Conservation (phyloP, 2,888 invertebrate species). For the Tenodera sinensis region DNA sequence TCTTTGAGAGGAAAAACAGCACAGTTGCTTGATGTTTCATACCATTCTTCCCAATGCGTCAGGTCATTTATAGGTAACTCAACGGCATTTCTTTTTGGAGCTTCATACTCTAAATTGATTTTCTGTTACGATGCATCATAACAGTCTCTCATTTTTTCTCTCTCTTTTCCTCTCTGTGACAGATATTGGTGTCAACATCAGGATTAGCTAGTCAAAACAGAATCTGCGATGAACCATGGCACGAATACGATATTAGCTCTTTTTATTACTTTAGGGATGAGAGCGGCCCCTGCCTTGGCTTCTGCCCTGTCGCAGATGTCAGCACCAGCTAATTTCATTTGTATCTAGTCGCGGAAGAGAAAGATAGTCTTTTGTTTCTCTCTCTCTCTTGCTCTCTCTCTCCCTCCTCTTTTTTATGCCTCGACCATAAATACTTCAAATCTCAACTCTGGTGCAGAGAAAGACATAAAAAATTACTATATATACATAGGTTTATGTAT, state of each 20-base stretch:
- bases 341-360: constrained; percentile 15
- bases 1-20: too few relatives aligned
- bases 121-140: background rate
- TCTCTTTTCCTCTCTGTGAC: background rate
- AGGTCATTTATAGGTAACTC: background rate
- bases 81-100: background rate
- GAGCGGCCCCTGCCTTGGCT: background rate
- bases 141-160: background rate
- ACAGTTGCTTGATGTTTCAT: too few relatives aligned
- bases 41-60: background rate
- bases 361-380: background rate
- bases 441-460: constrained; percentile 6
- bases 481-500: background rate
- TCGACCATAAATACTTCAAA: constrained; percentile 27
- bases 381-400: background rate
- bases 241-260: constrained; percentile 26
- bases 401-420: constrained; percentile 14
- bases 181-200: constrained; percentile 12
- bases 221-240: constrained; percentile 5
- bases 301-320: constrained; percentile 20
- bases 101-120: background rate
- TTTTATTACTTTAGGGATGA: constrained; percentile 15
- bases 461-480: background rate
- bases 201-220: constrained; percentile 18
- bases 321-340: constrained; percentile 28